These are phyloP conservation scores for Phenganax stokvisi DNA, from an alignment of 92 coral and sea anemone genomes.

Conservation along the genomic window DNA sequence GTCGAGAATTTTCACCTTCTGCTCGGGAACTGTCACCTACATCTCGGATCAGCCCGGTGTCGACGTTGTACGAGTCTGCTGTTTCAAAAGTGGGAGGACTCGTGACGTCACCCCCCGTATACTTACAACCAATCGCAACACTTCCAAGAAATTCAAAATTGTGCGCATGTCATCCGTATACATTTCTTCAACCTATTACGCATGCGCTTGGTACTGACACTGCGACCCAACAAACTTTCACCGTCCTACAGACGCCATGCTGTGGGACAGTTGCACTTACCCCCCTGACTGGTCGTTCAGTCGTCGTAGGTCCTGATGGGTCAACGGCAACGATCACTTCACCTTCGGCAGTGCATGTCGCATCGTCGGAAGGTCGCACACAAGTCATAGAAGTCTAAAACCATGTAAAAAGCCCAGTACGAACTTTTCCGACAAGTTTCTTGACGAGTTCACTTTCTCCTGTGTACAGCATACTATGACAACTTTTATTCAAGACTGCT, in stretches of 20 bases:
- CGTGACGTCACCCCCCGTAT: slow-evolving; percentile 11
- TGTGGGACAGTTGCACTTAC: slow-evolving; percentile 33
- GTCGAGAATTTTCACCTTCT: slow-evolving; percentile 5
- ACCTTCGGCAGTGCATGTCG: slow-evolving; percentile 22
- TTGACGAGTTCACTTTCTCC: neutral
- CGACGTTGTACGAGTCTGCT: slow-evolving; percentile 12
- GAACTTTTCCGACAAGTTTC: neutral
- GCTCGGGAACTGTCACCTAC: slow-evolving; percentile 12
- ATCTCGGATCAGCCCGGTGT: slow-evolving; percentile 9
- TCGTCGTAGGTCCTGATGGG: slow-evolving; percentile 17
- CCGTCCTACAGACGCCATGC: slow-evolving; percentile 38
- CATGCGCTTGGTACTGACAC: slow-evolving; percentile 33
- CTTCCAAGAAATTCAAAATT: slow-evolving; percentile 16
- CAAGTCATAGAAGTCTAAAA: slow-evolving; percentile 25
- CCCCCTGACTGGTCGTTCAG: slow-evolving; percentile 24
- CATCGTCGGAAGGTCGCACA: slow-evolving; percentile 26
- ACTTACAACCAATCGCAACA: slow-evolving; percentile 23
- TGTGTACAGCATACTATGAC: neutral
- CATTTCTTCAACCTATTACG: slow-evolving; percentile 24
- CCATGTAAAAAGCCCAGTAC: no score
- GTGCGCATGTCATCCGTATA: slow-evolving; percentile 38
- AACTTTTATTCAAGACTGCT: no score
- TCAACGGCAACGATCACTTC: slow-evolving; percentile 24
- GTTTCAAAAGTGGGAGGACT: neutral
- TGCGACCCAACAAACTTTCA: slow-evolving; percentile 28